Percentiles rank a stretch among this genome's conserved stretches.
Conservation (phyloP, 2,113 vertebrate genomes). For the Microcebus lehilahytsara region DNA sequence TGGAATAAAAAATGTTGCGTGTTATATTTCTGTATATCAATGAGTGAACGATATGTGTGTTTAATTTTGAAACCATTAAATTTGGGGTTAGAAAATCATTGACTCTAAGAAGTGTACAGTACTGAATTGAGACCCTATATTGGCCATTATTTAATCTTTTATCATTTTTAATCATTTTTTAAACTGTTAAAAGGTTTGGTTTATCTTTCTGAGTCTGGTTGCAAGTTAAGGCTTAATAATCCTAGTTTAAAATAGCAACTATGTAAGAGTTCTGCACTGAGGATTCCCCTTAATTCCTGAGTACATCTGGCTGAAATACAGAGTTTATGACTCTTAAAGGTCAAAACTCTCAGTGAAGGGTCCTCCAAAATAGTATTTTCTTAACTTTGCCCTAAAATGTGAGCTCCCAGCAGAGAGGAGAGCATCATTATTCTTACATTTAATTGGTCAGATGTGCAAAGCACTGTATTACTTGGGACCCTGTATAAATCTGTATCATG, state of each 20-base stretch:
- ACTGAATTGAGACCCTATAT: background rate
- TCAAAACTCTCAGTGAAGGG: background rate
- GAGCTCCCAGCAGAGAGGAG: background rate
- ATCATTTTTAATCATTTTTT: background rate
- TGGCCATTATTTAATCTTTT: background rate
- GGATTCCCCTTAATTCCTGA: background rate
- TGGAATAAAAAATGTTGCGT: background rate
- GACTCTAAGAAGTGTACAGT: background rate
- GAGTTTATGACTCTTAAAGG: background rate
- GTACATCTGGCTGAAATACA: background rate
- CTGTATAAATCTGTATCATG: background rate
- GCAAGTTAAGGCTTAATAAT: background rate
- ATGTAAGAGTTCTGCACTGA: background rate
- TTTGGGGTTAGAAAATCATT: background rate
- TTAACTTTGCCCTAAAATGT: background rate
- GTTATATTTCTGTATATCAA: background rate
- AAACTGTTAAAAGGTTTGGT: background rate
- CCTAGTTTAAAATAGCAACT: background rate
- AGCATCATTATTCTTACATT: background rate
- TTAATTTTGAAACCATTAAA: conserved; percentile 5
- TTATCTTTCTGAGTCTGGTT: conserved; percentile 6
- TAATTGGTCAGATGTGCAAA: background rate
- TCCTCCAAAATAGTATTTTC: background rate
- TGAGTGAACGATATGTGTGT: background rate
- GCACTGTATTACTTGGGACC: background rate